Base-by-base conservation (phyloP, 2,797 vertebrate species). In the Scleropages formosus region DNA sequence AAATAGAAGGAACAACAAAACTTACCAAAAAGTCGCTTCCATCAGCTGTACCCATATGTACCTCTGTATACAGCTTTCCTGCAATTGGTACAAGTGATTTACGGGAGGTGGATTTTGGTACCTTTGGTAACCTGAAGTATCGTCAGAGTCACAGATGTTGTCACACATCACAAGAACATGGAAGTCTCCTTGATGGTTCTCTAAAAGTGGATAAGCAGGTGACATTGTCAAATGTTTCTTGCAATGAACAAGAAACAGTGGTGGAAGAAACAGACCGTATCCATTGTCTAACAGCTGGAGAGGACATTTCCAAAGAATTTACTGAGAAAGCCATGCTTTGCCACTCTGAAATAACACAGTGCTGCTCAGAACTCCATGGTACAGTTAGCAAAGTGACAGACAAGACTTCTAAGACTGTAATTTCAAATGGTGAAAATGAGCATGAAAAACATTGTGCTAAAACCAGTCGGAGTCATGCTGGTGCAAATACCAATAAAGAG, bases 31-130 rank as follows among this genome's bases (percentile, higher is more conserved):
- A n/a, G n/a, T n/a, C n/a, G n/a, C n/a, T n/a, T 72, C 18, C n/a
- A 73, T 22, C 51, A 47, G 26, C 49, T 11, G 58, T 56, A 15
- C 8, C 13, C 68, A 56, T 58, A 44, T 56, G 13, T 46, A 63
- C 51, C 59, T n/a, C 56, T 64, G 15, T 53, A 8, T 27, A 65
- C 24, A 4, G 49, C 56, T 15, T 66, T 9, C 53, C 60, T 31
- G 61, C 12, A 66, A 64, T 67, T 51, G 53, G 70, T 39, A 70
- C 65, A 9, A 73, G 62, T 10, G 22, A 53, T 15, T 31, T 31
- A 46, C 27, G 59, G 56, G 64, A 76, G 70, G 71, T 18, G 58
- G 20, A 51, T 70, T 49, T 22, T 74, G 58, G 73, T 31, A 20
- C 26, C 15, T 12, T 9, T 24, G 64, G 76, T 44, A 64, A 39